A percentile compares a stretch with the other conserved stretches of the same genome.
phyloP scores from a whole-genome alignment of 2,113 vertebrate genomes.

The Neolamprologus modestus region DNA sequence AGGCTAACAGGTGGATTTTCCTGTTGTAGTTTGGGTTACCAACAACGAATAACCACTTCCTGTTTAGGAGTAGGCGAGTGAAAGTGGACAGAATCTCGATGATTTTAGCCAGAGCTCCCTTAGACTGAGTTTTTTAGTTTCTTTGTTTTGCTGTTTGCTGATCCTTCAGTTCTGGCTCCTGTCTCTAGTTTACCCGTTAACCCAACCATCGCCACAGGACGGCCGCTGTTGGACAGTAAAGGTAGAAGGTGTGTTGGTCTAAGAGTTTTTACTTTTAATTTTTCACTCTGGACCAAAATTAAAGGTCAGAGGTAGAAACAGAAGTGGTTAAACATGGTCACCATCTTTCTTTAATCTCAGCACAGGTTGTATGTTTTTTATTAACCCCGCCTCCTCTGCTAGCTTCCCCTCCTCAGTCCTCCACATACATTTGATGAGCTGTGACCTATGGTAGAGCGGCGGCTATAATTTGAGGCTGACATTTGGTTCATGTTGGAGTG shows the following conservation, averaged over 20 bases:
- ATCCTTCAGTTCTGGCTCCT: neutral
- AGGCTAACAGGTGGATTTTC: neutral
- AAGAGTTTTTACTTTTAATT: neutral
- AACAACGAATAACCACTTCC: neutral
- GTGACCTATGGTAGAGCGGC: neutral
- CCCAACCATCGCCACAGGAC: neutral
- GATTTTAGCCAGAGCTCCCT: neutral
- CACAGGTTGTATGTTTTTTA: neutral
- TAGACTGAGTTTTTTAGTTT: neutral
- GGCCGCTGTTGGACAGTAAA: fast-evolving
- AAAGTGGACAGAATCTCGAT: neutral
- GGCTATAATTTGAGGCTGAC: conserved; percentile 29
- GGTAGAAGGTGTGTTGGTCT: fast-evolving
- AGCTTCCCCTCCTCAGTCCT: neutral
- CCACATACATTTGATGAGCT: neutral
- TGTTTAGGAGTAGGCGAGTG: neutral
- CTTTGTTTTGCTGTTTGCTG: neutral
- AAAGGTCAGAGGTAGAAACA: neutral
- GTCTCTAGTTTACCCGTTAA: neutral
- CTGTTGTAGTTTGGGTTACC: fast-evolving
- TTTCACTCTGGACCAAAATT: neutral
- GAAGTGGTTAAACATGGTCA: neutral
- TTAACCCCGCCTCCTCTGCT: neutral
- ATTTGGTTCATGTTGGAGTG: conserved; percentile 62
- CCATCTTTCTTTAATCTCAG: neutral